A percentile compares a stretch with the other conserved stretches of the same genome.
phyloP scores from a whole-genome alignment of 2,888 invertebrate genomes.

The Drosophila mayaguana region DNA sequence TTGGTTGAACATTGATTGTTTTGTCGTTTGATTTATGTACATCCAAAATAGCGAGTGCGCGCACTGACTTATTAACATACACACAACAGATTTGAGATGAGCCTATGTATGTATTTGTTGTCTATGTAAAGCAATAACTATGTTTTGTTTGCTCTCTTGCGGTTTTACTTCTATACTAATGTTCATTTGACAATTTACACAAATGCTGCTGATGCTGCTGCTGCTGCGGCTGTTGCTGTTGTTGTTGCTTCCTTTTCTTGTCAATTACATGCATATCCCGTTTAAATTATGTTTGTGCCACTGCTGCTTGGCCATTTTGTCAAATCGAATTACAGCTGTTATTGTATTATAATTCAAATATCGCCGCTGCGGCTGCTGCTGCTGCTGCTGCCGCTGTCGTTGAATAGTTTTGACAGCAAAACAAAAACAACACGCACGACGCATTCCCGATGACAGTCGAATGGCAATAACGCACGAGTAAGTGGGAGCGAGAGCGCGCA shows the following conservation, averaged over 20 bases:
- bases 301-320: constrained; percentile 45
- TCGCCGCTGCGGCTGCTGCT: not conserved
- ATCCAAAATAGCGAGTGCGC: constrained; percentile 33
- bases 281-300: constrained; percentile 25
- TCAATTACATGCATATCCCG: not conserved
- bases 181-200: constrained; percentile 32
- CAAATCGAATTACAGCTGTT: constrained; percentile 8
- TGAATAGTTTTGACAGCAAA: constrained; percentile 56
- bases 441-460: constrained; percentile 31
- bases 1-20: constrained; percentile 26
- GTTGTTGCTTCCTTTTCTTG: constrained; percentile 16
- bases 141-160: constrained; percentile 16
- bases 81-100: constrained; percentile 41
- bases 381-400: constrained; percentile 2
- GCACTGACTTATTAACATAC: constrained; percentile 37
- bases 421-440: constrained; percentile 65
- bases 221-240: constrained; percentile 20
- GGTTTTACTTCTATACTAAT: constrained; percentile 6
- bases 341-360: not conserved
- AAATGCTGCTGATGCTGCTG: constrained; percentile 24
- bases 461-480: constrained; percentile 18
- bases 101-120: constrained; percentile 16
- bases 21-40: constrained; percentile 17
- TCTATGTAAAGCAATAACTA: constrained; percentile 23
- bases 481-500: constrained; percentile 58